Evolutionary conservation across 2,888 invertebrate species (phyloP).

Genomic region (Dryobota labecula): DNA sequence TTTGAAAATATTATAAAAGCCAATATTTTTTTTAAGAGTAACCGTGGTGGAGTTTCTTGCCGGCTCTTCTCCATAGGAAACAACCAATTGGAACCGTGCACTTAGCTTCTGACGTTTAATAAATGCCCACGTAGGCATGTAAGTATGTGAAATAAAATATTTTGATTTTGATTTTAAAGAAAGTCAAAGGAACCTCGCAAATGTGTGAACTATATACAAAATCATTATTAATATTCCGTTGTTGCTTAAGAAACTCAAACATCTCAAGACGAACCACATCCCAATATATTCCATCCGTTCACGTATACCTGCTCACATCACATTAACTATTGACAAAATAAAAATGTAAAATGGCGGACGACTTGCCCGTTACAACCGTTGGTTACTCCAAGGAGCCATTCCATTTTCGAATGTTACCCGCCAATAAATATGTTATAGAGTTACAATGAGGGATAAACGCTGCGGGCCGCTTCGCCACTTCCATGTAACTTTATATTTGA

Average conservation of each 20-base stretch:
- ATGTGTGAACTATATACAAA: too few relatives aligned
- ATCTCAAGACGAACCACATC: constrained; percentile 41
- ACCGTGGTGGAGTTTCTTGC: too few relatives aligned
- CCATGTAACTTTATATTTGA: constrained; percentile 59
- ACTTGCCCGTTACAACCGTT: constrained; percentile 82
- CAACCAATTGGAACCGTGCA: too few relatives aligned
- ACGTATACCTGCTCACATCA: constrained; percentile 70
- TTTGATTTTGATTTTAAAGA: background rate
- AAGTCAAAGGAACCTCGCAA: background rate
- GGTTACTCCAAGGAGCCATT: constrained; percentile 82
- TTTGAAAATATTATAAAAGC: too few relatives aligned
- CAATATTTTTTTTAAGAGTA: too few relatives aligned
- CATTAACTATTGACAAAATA: constrained; percentile 90
- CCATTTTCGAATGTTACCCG: constrained; percentile 86
- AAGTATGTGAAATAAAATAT: too few relatives aligned
- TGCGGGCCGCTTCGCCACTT: constrained; percentile 80
- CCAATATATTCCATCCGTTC: constrained; percentile 20
- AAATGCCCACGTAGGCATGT: too few relatives aligned
- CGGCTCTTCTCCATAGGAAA: too few relatives aligned
- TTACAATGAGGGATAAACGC: constrained; percentile 87
- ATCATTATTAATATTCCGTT: too few relatives aligned
- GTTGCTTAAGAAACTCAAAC: too few relatives aligned
- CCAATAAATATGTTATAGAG: constrained; percentile 90
- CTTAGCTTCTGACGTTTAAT: too few relatives aligned
- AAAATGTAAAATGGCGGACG: constrained; percentile 88